phyloP scores from a whole-genome alignment of 1,140 invertebrate species.

The Nebria ingens region DNA sequence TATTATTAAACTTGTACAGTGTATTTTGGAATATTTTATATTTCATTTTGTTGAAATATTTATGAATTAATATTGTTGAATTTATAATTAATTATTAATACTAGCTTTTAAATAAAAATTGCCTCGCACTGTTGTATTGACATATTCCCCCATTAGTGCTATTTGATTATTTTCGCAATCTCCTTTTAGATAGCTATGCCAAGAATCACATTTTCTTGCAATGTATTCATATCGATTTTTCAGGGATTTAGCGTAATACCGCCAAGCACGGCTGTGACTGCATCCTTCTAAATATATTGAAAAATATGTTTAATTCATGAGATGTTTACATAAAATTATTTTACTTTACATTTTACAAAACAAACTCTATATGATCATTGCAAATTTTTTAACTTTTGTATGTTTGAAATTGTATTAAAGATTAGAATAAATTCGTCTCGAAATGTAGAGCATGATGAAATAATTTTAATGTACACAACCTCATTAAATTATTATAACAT shows the following conservation, averaged over 20 bases:
- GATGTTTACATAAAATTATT: no score
- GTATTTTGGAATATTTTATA: no score
- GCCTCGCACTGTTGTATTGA: constrained; percentile 38
- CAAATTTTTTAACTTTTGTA: background rate
- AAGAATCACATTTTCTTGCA: constrained; percentile 38
- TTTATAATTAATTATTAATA: no score
- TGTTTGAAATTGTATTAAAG: no score
- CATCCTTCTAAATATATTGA: constrained; percentile 47
- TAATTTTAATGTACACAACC: no score
- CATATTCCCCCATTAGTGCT: constrained; percentile 47
- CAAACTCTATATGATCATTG: background rate
- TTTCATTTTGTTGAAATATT: no score
- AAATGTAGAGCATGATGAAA: no score
- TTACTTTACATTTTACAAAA: no score
- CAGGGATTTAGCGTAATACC: constrained; percentile 59
- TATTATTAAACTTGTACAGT: no score
- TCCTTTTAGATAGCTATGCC: constrained; percentile 15
- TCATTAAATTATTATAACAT: background rate
- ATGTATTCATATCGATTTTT: constrained; percentile 50
- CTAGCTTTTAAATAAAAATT: constrained; percentile 53
- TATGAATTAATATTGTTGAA: no score
- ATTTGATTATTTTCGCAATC: constrained; percentile 26
- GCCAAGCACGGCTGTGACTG: constrained; percentile 62
- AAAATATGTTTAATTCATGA: no score
- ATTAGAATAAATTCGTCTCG: no score